Percentiles rank a stretch among this genome's conserved stretches.
Evolutionary conservation across 1,140 invertebrate species (phyloP).

Genomic region (Euborellia annulipes): DNA sequence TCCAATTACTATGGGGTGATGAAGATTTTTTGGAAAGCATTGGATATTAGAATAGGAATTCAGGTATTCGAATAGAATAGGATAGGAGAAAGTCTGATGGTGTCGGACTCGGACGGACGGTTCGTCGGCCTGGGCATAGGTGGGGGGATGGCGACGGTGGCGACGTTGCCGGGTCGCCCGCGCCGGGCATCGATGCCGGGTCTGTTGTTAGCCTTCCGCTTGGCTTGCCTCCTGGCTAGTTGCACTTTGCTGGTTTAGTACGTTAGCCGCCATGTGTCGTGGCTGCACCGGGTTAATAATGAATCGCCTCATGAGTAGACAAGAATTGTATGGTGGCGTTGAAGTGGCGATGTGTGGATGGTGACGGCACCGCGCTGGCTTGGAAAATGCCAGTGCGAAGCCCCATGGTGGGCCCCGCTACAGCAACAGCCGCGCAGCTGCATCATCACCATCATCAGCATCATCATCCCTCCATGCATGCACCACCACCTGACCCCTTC

Average conservation of each 20-base stretch:
- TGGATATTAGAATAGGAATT: too few species aligned
- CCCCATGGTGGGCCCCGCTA: constrained; percentile 16
- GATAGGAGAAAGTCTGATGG: too few species aligned
- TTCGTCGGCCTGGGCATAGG: not conserved
- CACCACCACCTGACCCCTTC: constrained; percentile 37
- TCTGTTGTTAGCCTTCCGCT: not conserved
- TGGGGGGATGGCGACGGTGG: not conserved
- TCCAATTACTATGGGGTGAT: too few species aligned
- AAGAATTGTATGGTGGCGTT: too few species aligned
- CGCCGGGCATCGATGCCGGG: not conserved
- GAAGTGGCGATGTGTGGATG: constrained; percentile 12
- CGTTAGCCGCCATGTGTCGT: too few species aligned
- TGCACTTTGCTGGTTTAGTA: not conserved
- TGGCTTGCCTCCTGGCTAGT: not conserved
- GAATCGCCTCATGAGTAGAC: too few species aligned
- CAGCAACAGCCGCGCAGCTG: constrained; percentile 9
- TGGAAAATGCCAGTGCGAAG: constrained; percentile 11
- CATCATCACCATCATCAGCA: not conserved
- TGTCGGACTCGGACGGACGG: too few species aligned
- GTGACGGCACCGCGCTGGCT: constrained; percentile 16
- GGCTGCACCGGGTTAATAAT: too few species aligned
- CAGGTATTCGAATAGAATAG: too few species aligned
- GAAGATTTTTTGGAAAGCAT: too few species aligned
- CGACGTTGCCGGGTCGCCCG: not conserved
- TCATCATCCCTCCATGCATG: constrained; percentile 10